Evolutionary conservation across 2,113 vertebrate species (phyloP).

Genomic region (Thunnus thynnus): DNA sequence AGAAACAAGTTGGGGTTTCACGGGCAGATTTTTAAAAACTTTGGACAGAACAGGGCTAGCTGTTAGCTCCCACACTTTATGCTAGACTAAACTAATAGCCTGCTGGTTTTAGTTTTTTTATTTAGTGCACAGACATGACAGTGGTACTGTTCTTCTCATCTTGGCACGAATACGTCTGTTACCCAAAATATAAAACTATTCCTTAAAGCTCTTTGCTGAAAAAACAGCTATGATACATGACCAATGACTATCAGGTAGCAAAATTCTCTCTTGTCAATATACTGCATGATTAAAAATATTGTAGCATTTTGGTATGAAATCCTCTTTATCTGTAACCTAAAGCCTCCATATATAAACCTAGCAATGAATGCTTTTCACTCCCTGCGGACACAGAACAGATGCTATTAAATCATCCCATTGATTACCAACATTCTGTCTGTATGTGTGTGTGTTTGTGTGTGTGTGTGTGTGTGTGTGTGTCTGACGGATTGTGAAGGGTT

Average conservation of each 20-base stretch:
- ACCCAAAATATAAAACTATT: neutral
- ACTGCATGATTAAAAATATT: conserved; percentile 9
- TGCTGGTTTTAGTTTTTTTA: neutral
- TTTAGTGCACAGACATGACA: neutral
- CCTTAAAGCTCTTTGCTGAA: neutral
- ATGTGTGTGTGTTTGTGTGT: conserved; percentile 49
- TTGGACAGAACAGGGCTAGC: too few species aligned
- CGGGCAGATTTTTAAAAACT: too few species aligned
- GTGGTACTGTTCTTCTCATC: too few species aligned
- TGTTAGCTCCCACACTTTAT: too few species aligned
- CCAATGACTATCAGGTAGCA: neutral
- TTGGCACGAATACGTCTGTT: neutral
- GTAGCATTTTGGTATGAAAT: conserved; percentile 29
- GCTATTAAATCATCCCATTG: conserved; percentile 80
- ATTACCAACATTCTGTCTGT: conserved; percentile 74
- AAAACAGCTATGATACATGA: neutral
- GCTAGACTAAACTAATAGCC: neutral
- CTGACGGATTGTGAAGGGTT: conserved; percentile 72
- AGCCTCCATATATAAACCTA: conserved; percentile 15
- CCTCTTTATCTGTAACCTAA: conserved; percentile 14
- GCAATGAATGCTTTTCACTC: conserved; percentile 15
- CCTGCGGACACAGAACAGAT: conserved; percentile 65
- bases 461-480: conserved; percentile 56
- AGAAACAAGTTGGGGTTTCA: neutral
- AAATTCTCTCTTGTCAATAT: conserved; percentile 1